Conservation (phyloP, 2,888 invertebrate genomes). For the Zygaena filipendulae region DNA sequence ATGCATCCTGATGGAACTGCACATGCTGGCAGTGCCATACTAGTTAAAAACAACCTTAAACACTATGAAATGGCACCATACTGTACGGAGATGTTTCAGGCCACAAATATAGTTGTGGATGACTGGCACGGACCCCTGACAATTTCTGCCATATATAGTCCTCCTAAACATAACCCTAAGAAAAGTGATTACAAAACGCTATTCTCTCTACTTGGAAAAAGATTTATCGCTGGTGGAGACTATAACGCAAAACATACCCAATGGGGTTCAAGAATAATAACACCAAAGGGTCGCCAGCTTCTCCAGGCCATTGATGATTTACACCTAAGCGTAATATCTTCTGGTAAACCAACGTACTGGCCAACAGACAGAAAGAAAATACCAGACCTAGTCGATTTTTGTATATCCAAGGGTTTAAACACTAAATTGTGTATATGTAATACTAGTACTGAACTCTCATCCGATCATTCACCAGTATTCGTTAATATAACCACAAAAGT, state of each 20-base stretch:
- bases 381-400: conserved; percentile 14
- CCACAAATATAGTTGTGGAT: conserved; percentile 6
- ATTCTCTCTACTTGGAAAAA: conserved; percentile 8
- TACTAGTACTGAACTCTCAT: neutral
- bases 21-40: conserved; percentile 8
- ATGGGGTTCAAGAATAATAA: conserved; percentile 8
- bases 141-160: conserved; percentile 6
- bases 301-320: conserved; percentile 4
- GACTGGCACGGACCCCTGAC: neutral
- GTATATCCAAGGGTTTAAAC: conserved; percentile 12
- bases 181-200: neutral
- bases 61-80: conserved; percentile 1
- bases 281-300: conserved; percentile 9
- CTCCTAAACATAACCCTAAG: conserved; percentile 6
- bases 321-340: conserved; percentile 7
- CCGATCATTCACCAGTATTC: neutral
- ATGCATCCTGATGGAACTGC: conserved; percentile 8
- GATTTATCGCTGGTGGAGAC: conserved; percentile 11
- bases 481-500: neutral
- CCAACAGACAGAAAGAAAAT: conserved; percentile 12
- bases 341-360: conserved; percentile 17
- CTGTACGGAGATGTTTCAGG: conserved; percentile 3
- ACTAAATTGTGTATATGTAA: conserved; percentile 10
- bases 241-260: conserved; percentile 10
- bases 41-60: conserved; percentile 6